These are phyloP conservation scores for Heliothis peltigera DNA, from an alignment of 2,888 invertebrate genomes.

Conservation along the genomic window DNA sequence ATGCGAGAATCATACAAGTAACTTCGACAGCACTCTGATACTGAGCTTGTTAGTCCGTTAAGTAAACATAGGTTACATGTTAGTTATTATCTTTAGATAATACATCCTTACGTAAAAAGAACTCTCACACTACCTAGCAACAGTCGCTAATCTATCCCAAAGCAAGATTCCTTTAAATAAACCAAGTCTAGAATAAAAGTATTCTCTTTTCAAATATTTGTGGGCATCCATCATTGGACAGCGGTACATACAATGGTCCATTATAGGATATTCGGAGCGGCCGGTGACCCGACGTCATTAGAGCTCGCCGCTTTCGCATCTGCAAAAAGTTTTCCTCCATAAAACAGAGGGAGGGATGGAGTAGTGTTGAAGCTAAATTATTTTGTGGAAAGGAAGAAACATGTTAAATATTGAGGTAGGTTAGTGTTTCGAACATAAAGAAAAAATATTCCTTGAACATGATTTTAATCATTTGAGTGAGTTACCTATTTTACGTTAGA, in stretches of 20 bases:
- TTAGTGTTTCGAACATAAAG: no score
- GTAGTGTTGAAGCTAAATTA: conserved; percentile 16
- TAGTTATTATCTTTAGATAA: no score
- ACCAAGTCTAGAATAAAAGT: conserved; percentile 16
- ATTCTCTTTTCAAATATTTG: conserved; percentile 50
- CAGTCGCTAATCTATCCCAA: neutral
- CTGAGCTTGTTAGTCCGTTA: no score
- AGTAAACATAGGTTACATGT: no score
- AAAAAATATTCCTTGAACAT: no score
- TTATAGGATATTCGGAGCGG: conserved; percentile 70
- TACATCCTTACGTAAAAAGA: no score
- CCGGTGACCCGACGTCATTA: conserved; percentile 73
- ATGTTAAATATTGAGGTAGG: no score
- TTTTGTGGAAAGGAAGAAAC: neutral
- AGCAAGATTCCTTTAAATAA: neutral
- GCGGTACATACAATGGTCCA: conserved; percentile 64
- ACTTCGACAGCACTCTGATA: no score
- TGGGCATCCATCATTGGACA: conserved; percentile 56
- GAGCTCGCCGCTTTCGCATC: conserved; percentile 63
- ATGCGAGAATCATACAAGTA: no score
- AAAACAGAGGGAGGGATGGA: conserved; percentile 62
- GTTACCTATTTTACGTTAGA: no score
- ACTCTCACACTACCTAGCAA: neutral
- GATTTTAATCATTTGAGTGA: no score
- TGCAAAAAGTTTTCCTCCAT: conserved; percentile 75